Evolutionary conservation across 1,140 invertebrate species (phyloP), one percentile per base, ranked within the genome.

Genomic region (Tachypleus tridentatus): DNA sequence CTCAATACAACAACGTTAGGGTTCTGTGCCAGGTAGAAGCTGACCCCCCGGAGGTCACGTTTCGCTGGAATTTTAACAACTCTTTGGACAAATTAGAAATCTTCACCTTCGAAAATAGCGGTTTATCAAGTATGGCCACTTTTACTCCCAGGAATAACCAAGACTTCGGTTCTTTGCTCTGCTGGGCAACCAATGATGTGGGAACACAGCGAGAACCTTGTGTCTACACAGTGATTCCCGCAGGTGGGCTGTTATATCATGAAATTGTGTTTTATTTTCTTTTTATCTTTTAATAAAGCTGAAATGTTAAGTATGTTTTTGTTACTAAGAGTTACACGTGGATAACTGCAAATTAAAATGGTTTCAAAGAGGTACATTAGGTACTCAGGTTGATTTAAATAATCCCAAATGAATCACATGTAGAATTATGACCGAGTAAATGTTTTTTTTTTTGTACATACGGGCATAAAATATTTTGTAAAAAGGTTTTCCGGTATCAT

Each of bases 61-160:
- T 93, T 73, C 85, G 84, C 60, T 94, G 92, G 92, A 90, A 87
- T 5, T 94, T 94, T 79, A 94, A 94, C 78, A 93, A 91, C 75
- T 91, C 89, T 3, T 89, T 88, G 0, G 91, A 93, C 72, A 89
- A 68, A 11, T 64, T 72, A 49, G 61, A 72, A 87, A 0, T 91
- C 91, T 88, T 71, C 87, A 91, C 60, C 49, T 60, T 66, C 61
- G 56, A 64, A 48, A 62, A 67, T 53, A 62, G 57, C 50, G 58
- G 70, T 53, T 52, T 64, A 3, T 48, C 58, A 60, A 67, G 67
- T 11, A 67, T 73, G 7, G 73, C 71, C 10, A 66, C 68, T 7
- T 73, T 74, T 61, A 67, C 62, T 47, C 69, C 66, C 51, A 68
- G 67, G 52, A 67, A 63, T n/a, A 65, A 64, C 7, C 48, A 67